phyloP scores from a whole-genome alignment of 35 echinoderm and acorn worm genomes.

The Patiria miniata region DNA sequence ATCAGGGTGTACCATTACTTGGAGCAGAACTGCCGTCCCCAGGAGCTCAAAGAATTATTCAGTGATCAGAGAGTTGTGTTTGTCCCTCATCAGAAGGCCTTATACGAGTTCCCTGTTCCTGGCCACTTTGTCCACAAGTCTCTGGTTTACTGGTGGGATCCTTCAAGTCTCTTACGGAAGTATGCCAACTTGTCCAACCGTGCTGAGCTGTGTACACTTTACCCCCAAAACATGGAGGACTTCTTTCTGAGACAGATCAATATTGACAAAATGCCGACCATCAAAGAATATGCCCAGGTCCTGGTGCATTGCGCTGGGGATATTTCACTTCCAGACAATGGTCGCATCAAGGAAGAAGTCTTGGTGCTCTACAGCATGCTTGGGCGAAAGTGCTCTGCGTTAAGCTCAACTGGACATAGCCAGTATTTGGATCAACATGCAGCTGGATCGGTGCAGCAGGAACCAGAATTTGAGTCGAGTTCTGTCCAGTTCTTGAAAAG shows the following conservation, averaged over 20 bases:
- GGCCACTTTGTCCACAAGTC: constrained; percentile 40
- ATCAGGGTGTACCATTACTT: constrained; percentile 25
- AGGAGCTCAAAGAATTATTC: constrained; percentile 36
- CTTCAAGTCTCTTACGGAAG: constrained; percentile 22
- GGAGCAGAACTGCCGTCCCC: neutral
- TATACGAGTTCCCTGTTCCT: no score
- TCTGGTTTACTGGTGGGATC: constrained; percentile 23
- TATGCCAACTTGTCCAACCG: neutral
- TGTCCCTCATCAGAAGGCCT: constrained; percentile 12
- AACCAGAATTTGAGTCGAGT: neutral
- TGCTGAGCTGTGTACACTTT: constrained; percentile 5
- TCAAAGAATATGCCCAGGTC: constrained; percentile 34
- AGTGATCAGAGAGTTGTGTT: constrained; percentile 26
- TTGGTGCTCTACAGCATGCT: constrained; percentile 28
- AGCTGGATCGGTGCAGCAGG: no score
- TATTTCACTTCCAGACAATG: constrained; percentile 27
- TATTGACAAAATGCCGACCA: neutral
- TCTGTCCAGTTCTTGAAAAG: constrained; percentile 2
- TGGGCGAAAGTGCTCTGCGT: neutral
- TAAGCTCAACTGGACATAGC: neutral
- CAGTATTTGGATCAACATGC: neutral
- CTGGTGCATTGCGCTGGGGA: constrained; percentile 2
- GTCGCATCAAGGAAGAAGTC: constrained; percentile 2
- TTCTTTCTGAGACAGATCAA: neutral
- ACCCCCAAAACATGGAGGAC: neutral